Evolutionary conservation across 2,113 vertebrate genomes (phyloP).

Genomic region (Mesoclemmys tuberculata): DNA sequence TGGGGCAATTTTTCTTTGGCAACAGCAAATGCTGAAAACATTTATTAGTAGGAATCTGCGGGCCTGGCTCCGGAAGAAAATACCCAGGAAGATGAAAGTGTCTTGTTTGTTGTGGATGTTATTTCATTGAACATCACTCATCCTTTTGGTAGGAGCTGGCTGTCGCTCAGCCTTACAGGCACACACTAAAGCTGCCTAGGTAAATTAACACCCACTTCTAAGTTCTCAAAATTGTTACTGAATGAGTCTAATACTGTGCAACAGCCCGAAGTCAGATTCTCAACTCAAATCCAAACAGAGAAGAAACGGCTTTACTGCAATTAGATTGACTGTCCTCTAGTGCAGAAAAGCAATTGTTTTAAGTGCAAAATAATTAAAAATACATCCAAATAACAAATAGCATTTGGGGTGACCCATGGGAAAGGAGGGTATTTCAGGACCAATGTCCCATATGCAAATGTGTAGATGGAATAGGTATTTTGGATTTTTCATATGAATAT

Average conservation of each 20-base stretch:
- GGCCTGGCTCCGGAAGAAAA: neutral
- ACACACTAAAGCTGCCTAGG: neutral
- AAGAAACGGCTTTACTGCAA: neutral
- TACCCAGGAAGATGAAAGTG: neutral
- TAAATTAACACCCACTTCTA: neutral
- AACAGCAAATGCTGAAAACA: neutral
- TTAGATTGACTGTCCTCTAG: neutral
- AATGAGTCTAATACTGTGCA: neutral
- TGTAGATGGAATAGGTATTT: neutral
- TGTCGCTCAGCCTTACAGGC: neutral
- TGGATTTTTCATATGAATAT: neutral
- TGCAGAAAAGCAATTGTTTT: neutral
- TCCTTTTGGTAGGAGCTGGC: neutral
- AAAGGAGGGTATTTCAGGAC: neutral
- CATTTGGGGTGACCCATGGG: neutral
- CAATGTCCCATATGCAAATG: too few species aligned
- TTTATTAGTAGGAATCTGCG: slow-evolving; percentile 12
- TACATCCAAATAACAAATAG: neutral
- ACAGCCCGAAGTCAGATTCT: neutral
- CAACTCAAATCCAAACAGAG: neutral
- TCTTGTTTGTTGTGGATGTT: neutral
- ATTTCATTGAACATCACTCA: neutral
- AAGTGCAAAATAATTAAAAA: neutral
- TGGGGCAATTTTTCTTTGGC: slow-evolving; percentile 1
- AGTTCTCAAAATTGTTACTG: neutral